Evolutionary conservation across 2,113 vertebrate species (phyloP), one percentile per base, ranked within the genome.

Genomic region (Antigone vipio): DNA sequence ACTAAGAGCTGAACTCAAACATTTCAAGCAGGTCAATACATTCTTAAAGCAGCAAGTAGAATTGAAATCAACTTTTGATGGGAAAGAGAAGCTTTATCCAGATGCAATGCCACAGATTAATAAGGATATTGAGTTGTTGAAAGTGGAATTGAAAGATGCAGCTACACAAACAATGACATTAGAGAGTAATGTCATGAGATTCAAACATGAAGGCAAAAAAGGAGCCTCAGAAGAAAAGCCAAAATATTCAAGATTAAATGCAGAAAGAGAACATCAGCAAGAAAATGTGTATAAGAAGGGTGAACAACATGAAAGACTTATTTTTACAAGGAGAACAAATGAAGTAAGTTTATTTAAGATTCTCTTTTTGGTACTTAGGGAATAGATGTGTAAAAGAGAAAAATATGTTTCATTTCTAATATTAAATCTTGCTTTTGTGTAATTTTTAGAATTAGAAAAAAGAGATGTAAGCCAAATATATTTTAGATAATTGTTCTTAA

Each of bases 1-100:
- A 58, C 98, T 98, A 69, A 98, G 96, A 92, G 88, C 94, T 21
- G 98, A 98, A 85, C 96, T 98, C 11, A 88, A 89, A 79, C 95
- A 67, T 94, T 96, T 97, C 73, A 80, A 96, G 45, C 98, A 97
- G 89, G 95, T 97, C 85, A 97, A 92, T 93, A 97, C 95, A 50
- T 92, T 97, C 77, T 96, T 97, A 20, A 98, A 98, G 95, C 97
- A 98, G 68, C 97, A 64, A 66, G 90, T 94, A 62, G 97, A 98
- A 72, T 87, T 92, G 44, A 97, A 96, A 79, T 94, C 94, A 35
- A 75, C 91, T 17, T 87, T 52, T 59, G 94, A 96, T 35, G 84
- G 55, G 22, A 85, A 96, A 40, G 84, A 62, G 52, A 66, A 86
- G 58, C 92, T 97, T 89, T 94, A 97, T 89, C 82, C 95, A 15